A percentile compares a stretch with the other conserved stretches of the same genome.
phyloP scores from a whole-genome alignment of 2,113 vertebrate genomes.

The Panthera uncia region DNA sequence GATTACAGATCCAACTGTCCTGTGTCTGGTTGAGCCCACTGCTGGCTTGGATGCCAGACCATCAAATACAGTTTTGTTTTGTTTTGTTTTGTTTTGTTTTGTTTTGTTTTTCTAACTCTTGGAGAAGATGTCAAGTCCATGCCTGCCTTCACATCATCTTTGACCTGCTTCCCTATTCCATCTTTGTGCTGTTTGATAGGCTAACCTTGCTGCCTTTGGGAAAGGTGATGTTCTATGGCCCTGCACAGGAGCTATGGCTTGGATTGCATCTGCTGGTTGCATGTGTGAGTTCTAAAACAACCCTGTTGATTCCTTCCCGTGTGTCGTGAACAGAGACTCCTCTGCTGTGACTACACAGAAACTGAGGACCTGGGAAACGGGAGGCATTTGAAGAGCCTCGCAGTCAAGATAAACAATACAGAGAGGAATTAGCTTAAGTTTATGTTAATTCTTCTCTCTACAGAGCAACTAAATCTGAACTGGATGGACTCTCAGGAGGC shows the following conservation, averaged over 20 bases:
- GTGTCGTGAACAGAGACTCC: constrained; percentile 87
- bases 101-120: constrained; percentile 69
- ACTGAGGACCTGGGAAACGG: neutral
- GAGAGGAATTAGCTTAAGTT: constrained; percentile 73
- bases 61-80: constrained; percentile 61
- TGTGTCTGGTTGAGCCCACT: constrained; percentile 77
- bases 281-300: constrained; percentile 87
- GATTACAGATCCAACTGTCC: constrained; percentile 76
- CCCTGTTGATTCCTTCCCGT: constrained; percentile 88
- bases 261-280: constrained; percentile 87
- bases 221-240: constrained; percentile 85
- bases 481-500: constrained; percentile 76
- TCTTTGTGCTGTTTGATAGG: constrained; percentile 87
- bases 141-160: constrained; percentile 74
- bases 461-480: constrained; percentile 73
- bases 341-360: constrained; percentile 62
- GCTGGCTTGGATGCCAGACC: constrained; percentile 80
- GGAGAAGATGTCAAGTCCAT: constrained; percentile 77
- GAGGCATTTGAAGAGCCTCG: neutral
- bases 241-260: constrained; percentile 79
- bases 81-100: neutral
- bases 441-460: constrained; percentile 72
- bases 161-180: constrained; percentile 86
- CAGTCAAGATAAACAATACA: constrained; percentile 22
- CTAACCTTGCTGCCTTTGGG: constrained; percentile 85